Evolutionary conservation across 2,113 vertebrate species (phyloP).

Genomic region (Grus americana): DNA sequence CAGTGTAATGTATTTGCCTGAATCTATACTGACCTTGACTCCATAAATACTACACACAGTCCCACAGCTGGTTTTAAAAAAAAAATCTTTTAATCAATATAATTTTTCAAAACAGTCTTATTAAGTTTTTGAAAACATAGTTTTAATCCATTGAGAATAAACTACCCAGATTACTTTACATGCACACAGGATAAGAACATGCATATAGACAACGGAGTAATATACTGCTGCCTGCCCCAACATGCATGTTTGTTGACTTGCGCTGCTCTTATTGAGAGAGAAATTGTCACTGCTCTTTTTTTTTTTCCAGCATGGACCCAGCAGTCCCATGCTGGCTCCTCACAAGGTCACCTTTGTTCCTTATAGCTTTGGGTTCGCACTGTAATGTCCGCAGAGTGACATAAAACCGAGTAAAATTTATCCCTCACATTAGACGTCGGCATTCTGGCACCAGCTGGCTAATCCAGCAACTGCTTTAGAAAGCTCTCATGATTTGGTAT

Average conservation of each 20-base stretch:
- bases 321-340: background rate
- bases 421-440: rapidly evolving
- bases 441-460: background rate
- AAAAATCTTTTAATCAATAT: background rate
- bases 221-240: background rate
- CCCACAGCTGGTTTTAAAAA: background rate
- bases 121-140: background rate
- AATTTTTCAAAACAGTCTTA: background rate
- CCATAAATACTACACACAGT: background rate
- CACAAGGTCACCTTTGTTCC: background rate
- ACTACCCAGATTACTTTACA: background rate
- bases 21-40: background rate
- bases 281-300: background rate
- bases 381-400: background rate
- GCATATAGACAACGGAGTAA: background rate
- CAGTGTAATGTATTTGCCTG: background rate
- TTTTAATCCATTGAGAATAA: background rate
- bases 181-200: background rate
- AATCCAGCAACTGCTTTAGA: background rate
- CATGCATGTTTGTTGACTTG: background rate
- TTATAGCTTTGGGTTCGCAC: background rate
- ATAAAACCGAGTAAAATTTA: background rate
- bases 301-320: background rate
- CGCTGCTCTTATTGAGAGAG: rapidly evolving
- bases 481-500: rapidly evolving